Conservation (phyloP, 1,140 invertebrate species). For the Drosophila jambulina region DNA sequence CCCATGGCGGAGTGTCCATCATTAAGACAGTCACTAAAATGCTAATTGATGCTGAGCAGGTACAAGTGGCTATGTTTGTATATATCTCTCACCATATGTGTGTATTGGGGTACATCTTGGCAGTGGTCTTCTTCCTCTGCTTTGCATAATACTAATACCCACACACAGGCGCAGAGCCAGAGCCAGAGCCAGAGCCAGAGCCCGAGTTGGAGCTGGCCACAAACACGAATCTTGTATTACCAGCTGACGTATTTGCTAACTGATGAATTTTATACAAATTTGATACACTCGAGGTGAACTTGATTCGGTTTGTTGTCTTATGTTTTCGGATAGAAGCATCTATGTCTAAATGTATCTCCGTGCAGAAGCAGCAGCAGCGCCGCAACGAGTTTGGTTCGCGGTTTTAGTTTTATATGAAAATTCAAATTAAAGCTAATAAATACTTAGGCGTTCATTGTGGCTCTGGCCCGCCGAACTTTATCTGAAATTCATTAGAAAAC, state of each 20-base stretch:
- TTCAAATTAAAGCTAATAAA: conserved; percentile 83
- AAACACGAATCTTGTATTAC: conserved; percentile 50
- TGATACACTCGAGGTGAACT: conserved; percentile 82
- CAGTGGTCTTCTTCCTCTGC: conserved; percentile 63
- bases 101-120: conserved; percentile 28
- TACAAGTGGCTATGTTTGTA: conserved; percentile 39
- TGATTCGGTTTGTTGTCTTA: conserved; percentile 66
- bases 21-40: conserved; percentile 72
- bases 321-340: conserved; percentile 71
- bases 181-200: conserved; percentile 8
- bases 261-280: conserved; percentile 84
- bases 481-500: conserved; percentile 76
- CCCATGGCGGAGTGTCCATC: conserved; percentile 49
- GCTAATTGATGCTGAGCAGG: conserved; percentile 66
- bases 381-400: conserved; percentile 69
- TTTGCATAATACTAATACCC: conserved; percentile 75
- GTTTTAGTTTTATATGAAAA: conserved; percentile 67
- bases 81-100: conserved; percentile 15
- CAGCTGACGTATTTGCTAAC: conserved; percentile 76
- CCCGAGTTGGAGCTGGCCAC: conserved; percentile 25
- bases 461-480: conserved; percentile 52
- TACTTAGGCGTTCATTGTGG: conserved; percentile 71
- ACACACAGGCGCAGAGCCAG: conserved; percentile 19
- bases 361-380: conserved; percentile 62
- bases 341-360: conserved; percentile 59